phyloP scores from a whole-genome alignment of 2,888 invertebrate species.

The Himalopsyche anomala region DNA sequence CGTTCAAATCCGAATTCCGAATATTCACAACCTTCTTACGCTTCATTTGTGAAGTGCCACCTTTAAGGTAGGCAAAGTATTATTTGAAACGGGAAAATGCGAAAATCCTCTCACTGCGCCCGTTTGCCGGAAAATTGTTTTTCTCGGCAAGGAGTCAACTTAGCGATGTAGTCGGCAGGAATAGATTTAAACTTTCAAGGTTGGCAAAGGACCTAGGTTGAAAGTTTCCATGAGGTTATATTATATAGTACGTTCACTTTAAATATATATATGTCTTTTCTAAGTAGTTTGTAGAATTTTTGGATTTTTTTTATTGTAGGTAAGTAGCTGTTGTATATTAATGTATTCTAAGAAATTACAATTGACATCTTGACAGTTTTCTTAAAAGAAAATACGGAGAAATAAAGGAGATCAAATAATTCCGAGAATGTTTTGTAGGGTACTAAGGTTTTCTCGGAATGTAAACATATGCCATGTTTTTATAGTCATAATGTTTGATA shows the following conservation, averaged over 20 bases:
- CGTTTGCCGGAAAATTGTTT: slow-evolving; percentile 1
- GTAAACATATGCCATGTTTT: too few species aligned
- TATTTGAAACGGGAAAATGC: slow-evolving; percentile 1
- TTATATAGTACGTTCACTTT: neutral
- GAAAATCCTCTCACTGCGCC: neutral
- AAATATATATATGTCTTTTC: neutral
- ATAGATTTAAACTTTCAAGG: slow-evolving; percentile 18
- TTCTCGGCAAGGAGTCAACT: slow-evolving; percentile 1
- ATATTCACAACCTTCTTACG: slow-evolving; percentile 11
- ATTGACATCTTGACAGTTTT: too few species aligned
- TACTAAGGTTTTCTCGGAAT: too few species aligned
- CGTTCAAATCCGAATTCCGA: neutral
- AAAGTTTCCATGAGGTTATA: neutral
- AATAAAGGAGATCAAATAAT: too few species aligned
- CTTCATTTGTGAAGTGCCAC: neutral
- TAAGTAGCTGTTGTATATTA: too few species aligned
- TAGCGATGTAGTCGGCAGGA: neutral
- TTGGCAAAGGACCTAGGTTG: neutral
- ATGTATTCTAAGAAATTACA: too few species aligned
- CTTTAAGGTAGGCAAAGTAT: neutral
- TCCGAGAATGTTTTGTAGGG: too few species aligned
- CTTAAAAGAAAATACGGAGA: too few species aligned
- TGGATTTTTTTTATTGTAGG: too few species aligned
- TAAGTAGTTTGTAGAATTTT: too few species aligned
- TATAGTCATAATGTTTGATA: too few species aligned